These are phyloP conservation scores for Buathra laborator DNA, from an alignment of 2,888 invertebrate species.

Conservation along the genomic window DNA sequence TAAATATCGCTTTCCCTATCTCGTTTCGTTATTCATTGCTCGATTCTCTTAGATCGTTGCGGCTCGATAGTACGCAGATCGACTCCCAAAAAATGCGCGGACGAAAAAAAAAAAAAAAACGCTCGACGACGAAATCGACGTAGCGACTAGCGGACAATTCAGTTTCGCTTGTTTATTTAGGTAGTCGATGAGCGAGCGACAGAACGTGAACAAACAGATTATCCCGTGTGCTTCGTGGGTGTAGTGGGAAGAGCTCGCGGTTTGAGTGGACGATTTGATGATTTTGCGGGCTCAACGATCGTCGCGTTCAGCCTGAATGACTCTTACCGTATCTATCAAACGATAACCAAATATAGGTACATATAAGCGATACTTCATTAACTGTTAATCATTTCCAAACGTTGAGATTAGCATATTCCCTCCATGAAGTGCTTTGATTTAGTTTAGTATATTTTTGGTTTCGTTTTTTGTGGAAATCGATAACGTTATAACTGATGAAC, in stretches of 20 bases:
- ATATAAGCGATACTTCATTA: background rate
- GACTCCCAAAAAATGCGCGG: constrained; percentile 20
- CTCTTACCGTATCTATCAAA: constrained; percentile 10
- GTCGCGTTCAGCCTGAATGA: constrained; percentile 46
- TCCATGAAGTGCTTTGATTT: background rate
- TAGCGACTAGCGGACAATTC: constrained; percentile 28
- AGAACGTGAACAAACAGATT: constrained; percentile 27
- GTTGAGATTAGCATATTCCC: background rate
- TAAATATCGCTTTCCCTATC: background rate
- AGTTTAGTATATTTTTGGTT: background rate
- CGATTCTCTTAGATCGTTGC: background rate
- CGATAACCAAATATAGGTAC: background rate
- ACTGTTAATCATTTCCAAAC: background rate
- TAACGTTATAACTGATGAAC: background rate
- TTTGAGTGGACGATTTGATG: constrained; percentile 60
- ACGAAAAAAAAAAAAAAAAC: constrained; percentile 26
- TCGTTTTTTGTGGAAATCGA: background rate
- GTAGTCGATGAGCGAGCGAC: constrained; percentile 19
- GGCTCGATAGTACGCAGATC: background rate
- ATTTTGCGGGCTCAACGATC: constrained; percentile 63
- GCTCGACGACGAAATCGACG: constrained; percentile 40
- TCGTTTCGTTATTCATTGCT: background rate
- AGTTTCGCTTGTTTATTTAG: constrained; percentile 54
- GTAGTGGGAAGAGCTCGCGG: constrained; percentile 20
- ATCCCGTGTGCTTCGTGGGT: constrained; percentile 11